A percentile compares a stretch with the other conserved stretches of the same genome.
Evolutionary conservation across 2,888 invertebrate species (phyloP).

Genomic region (Epinotia ramella): DNA sequence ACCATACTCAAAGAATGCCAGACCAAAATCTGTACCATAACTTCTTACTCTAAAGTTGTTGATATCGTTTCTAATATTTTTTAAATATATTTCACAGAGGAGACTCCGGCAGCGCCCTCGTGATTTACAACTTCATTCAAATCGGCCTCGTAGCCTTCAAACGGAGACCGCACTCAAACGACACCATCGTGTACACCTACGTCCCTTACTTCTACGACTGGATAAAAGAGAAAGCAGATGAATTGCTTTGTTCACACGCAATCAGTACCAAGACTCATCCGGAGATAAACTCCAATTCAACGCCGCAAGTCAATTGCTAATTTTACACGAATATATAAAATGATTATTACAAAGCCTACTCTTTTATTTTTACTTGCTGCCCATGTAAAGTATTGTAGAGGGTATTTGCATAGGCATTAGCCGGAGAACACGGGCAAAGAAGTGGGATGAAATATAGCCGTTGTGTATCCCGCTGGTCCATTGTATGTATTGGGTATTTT

Average conservation of each 20-base stretch:
- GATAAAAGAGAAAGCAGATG: slow-evolving; percentile 46
- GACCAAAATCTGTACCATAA: no score
- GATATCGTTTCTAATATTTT: neutral
- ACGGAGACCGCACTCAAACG: slow-evolving; percentile 40
- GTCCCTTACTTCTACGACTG: slow-evolving; percentile 51
- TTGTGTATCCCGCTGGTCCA: no score
- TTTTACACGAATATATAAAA: neutral
- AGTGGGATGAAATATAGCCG: no score
- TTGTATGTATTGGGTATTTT: no score
- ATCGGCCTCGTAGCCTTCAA: slow-evolving; percentile 64
- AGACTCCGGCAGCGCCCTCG: slow-evolving; percentile 64
- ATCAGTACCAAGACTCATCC: neutral
- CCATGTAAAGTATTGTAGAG: no score
- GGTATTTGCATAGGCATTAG: no score
- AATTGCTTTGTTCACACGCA: slow-evolving; percentile 43
- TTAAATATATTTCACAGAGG: slow-evolving; percentile 55
- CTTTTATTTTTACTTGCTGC: neutral
- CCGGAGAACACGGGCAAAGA: no score
- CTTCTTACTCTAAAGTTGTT: no score
- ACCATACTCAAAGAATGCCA: no score
- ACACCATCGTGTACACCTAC: slow-evolving; percentile 59
- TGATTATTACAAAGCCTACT: neutral
- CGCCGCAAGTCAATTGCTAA: neutral
- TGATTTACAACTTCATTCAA: slow-evolving; percentile 57
- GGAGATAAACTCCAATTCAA: neutral